These are phyloP conservation scores for Heliconius hortense DNA, from an alignment of 2,888 invertebrate species.

Conservation along the genomic window DNA sequence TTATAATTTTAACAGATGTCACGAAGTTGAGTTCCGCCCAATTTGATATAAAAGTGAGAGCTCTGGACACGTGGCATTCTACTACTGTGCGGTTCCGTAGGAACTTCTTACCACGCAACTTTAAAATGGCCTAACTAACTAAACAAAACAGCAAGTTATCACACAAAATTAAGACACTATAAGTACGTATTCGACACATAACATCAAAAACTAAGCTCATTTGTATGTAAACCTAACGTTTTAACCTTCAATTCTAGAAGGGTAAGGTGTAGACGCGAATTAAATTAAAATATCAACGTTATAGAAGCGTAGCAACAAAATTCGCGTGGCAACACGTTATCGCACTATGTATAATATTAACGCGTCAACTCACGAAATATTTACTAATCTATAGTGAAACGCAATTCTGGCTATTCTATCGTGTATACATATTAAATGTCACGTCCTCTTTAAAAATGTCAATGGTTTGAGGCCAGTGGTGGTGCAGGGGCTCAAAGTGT, in stretches of 20 bases:
- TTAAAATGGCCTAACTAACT: background rate
- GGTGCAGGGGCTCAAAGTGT: too few species aligned
- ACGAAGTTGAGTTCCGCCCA: too few species aligned
- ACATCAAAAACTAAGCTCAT: background rate
- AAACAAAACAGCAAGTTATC: background rate
- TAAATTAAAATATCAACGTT: constrained; percentile 12
- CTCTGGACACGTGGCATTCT: too few species aligned
- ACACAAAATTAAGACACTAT: background rate
- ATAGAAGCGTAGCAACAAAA: background rate
- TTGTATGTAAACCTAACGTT: constrained; percentile 13
- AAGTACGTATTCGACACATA: background rate
- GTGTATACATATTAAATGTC: background rate
- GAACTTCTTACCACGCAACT: too few species aligned
- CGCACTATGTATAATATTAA: background rate
- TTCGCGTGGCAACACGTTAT: constrained; percentile 8
- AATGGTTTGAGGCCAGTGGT: background rate
- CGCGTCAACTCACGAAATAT: constrained; percentile 21
- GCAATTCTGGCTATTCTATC: background rate
- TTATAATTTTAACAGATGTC: too few species aligned
- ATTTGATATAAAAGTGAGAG: too few species aligned
- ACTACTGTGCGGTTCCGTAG: too few species aligned
- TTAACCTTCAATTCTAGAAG: background rate
- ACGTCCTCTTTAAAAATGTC: background rate
- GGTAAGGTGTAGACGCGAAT: background rate
- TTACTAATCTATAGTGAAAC: constrained; percentile 23